Evolutionary conservation across 1,140 invertebrate genomes (phyloP).

Genomic region (Calephelis nemesis): DNA sequence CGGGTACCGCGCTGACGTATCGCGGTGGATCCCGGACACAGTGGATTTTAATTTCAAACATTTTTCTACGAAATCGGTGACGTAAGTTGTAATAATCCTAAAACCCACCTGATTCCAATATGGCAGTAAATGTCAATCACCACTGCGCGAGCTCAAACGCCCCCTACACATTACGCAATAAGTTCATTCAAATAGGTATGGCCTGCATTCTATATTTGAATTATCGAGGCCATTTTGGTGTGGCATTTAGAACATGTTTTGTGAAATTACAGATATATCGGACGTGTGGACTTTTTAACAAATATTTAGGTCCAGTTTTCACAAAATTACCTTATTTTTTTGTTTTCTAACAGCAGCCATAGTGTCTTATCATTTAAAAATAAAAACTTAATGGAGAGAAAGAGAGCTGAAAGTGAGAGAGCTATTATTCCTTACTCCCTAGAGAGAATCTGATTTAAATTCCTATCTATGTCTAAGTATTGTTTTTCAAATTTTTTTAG

Average conservation of each 20-base stretch:
- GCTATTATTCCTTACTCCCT: too few relatives aligned
- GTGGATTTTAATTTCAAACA: not conserved
- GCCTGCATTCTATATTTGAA: conserved; percentile 7
- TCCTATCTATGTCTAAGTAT: too few relatives aligned
- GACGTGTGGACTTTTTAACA: too few relatives aligned
- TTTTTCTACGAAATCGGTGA: not conserved
- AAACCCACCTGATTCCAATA: not conserved
- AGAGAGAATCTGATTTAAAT: too few relatives aligned
- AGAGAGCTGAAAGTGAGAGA: too few relatives aligned
- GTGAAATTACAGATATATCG: not conserved
- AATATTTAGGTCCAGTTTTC: too few relatives aligned
- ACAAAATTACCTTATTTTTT: too few relatives aligned
- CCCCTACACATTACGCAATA: conserved; percentile 3
- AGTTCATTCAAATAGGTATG: conserved; percentile 8
- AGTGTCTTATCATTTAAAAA: too few relatives aligned
- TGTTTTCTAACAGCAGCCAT: too few relatives aligned
- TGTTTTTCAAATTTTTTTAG: too few relatives aligned
- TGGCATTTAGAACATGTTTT: not conserved
- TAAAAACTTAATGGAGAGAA: too few relatives aligned
- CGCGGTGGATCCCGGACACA: not conserved
- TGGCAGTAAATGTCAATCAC: conserved; percentile 3
- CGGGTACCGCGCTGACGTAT: too few relatives aligned
- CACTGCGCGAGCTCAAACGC: not conserved
- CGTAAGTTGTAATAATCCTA: not conserved
- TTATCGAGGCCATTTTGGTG: not conserved